These are phyloP conservation scores for Drosophila parvula DNA, from an alignment of 1,140 invertebrate genomes.

Conservation along the genomic window DNA sequence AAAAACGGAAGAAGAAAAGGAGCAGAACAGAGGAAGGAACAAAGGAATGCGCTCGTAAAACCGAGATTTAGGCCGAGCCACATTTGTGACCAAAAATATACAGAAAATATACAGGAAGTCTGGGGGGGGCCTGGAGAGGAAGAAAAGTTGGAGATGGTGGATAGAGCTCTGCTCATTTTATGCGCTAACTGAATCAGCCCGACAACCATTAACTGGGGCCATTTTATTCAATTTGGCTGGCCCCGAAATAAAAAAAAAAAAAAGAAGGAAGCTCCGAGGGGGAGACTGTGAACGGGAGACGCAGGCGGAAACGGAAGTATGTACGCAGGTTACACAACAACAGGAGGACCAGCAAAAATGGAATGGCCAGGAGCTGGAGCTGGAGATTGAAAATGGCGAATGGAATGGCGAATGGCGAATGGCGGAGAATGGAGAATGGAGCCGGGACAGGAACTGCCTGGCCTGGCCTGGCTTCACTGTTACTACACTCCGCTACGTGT, in stretches of 20 bases:
- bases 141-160: constrained; percentile 31
- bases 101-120: constrained; percentile 27
- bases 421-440: constrained; percentile 5
- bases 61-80: constrained; percentile 80
- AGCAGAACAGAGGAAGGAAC: constrained; percentile 33
- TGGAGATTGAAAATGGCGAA: constrained; percentile 27
- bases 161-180: constrained; percentile 76
- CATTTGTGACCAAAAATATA: constrained; percentile 78
- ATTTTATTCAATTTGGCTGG: constrained; percentile 81
- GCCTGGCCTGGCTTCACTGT: constrained; percentile 41
- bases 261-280: constrained; percentile 23
- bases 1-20: neutral
- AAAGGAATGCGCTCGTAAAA: constrained; percentile 78
- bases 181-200: constrained; percentile 82
- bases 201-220: constrained; percentile 81
- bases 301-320: constrained; percentile 74
- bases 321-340: constrained; percentile 78
- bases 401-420: constrained; percentile 17
- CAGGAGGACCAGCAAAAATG: constrained; percentile 14
- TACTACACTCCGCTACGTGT: constrained; percentile 66
- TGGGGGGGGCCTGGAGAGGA: constrained; percentile 36
- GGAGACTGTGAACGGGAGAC: constrained; percentile 1
- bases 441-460: constrained; percentile 32
- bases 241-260: constrained; percentile 25
- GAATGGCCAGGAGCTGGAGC: constrained; percentile 23